Conservation (phyloP, 2,797 vertebrate genomes). For the Picus viridis region DNA sequence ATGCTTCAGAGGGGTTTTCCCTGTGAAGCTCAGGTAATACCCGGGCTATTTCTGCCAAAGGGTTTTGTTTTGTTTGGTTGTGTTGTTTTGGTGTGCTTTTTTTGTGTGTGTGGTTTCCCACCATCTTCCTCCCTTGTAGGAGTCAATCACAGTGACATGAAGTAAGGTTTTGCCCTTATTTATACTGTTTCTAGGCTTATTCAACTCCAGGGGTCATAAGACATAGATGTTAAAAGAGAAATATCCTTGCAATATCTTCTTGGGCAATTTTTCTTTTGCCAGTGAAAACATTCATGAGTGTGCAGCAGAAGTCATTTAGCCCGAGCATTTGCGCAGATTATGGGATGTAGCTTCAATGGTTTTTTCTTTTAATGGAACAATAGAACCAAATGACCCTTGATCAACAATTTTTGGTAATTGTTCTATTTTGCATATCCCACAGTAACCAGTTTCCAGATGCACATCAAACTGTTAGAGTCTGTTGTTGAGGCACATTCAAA, state of each 20-base stretch:
- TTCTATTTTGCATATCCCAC: background rate
- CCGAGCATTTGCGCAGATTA: background rate
- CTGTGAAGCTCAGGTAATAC: background rate
- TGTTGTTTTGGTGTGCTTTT: background rate
- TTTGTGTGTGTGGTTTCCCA: too few species aligned
- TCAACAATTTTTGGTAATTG: background rate
- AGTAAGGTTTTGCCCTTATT: background rate
- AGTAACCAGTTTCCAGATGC: background rate
- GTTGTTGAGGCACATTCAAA: background rate
- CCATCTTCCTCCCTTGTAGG: too few species aligned
- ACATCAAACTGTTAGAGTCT: background rate
- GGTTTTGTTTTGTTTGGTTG: background rate
- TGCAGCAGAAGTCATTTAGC: background rate
- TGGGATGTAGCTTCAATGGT: background rate
- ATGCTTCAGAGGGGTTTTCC: background rate
- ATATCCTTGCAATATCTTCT: background rate
- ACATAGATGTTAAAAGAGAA: background rate
- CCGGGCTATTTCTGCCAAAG: background rate
- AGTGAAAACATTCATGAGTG: background rate
- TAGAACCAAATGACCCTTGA: background rate
- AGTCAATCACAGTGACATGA: background rate
- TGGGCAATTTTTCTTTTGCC: rapidly evolving
- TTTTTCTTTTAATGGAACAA: background rate
- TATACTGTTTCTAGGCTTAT: background rate
- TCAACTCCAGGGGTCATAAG: background rate